These are phyloP conservation scores for Actenoides lindsayi DNA, from an alignment of 2,113 vertebrate species.

Conservation along the genomic window DNA sequence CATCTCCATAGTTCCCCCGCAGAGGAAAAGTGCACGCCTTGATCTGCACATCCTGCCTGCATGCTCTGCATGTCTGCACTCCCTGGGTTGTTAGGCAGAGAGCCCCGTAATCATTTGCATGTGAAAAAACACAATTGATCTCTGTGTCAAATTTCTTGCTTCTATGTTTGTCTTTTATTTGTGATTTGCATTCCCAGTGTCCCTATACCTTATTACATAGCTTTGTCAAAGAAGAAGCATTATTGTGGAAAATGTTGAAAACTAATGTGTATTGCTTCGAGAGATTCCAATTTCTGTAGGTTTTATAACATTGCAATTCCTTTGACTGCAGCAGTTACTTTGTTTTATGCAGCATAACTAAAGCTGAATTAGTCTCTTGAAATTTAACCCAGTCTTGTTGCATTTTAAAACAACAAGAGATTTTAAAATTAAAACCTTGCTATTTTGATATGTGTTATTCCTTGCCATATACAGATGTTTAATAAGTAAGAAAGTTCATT, in stretches of 20 bases:
- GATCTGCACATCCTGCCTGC: slow-evolving; percentile 52
- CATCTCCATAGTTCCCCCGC: slow-evolving; percentile 56
- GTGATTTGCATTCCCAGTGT: slow-evolving; percentile 36
- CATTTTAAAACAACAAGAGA: background rate
- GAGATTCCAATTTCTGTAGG: background rate
- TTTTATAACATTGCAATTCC: background rate
- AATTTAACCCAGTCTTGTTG: background rate
- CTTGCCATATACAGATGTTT: background rate
- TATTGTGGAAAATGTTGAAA: background rate
- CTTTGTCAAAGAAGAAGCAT: background rate
- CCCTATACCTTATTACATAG: background rate
- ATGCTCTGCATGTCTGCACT: slow-evolving; percentile 79
- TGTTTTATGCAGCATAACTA: background rate
- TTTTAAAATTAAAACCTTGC: background rate
- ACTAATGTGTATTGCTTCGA: background rate
- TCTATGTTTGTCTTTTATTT: slow-evolving; percentile 53
- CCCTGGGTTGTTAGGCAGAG: slow-evolving; percentile 46
- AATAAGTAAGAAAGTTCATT: background rate
- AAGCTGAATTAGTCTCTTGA: background rate
- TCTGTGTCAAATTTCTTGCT: slow-evolving; percentile 51
- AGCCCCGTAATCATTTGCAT: slow-evolving; percentile 41
- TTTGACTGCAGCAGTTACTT: background rate
- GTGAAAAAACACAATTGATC: background rate
- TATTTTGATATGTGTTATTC: background rate
- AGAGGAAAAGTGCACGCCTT: slow-evolving; percentile 57